Conservation (phyloP, 2,888 invertebrate genomes). For the Pandemis heparana region DNA sequence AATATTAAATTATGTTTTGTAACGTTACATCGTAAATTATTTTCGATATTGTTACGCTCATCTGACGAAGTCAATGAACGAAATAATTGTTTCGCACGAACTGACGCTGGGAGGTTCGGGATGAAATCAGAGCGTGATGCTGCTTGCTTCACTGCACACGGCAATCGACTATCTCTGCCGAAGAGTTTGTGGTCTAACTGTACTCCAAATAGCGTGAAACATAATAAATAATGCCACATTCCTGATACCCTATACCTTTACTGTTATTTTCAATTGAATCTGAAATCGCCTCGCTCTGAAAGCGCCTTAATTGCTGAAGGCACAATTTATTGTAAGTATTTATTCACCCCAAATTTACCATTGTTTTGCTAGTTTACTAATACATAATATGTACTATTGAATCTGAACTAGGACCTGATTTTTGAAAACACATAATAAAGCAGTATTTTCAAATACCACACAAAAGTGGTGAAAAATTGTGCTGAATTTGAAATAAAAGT, state of each 20-base stretch:
- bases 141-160: conserved; percentile 22
- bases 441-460: too few species aligned
- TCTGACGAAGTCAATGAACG: conserved; percentile 31
- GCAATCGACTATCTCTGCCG: conserved; percentile 3
- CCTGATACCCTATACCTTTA: not conserved
- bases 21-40: conserved; percentile 3
- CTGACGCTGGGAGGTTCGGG: conserved; percentile 24
- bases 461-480: too few species aligned
- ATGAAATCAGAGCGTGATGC: conserved; percentile 48
- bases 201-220: conserved; percentile 1
- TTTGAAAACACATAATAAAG: too few species aligned
- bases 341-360: too few species aligned
- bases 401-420: too few species aligned
- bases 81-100: conserved; percentile 42
- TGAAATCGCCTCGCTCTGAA: too few species aligned
- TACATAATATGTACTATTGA: too few species aligned
- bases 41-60: conserved; percentile 9
- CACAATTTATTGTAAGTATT: too few species aligned
- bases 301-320: too few species aligned
- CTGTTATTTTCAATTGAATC: too few species aligned
- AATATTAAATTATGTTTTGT: conserved; percentile 1
- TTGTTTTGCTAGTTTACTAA: too few species aligned
- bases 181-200: conserved; percentile 1
- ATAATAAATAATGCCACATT: conserved; percentile 1
- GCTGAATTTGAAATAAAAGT: too few species aligned